Percentiles rank a stretch among this genome's conserved stretches.
These are phyloP conservation scores for Diploscapter pachys DNA, from an alignment of 1,140 invertebrate genomes.

Conservation along the genomic window DNA sequence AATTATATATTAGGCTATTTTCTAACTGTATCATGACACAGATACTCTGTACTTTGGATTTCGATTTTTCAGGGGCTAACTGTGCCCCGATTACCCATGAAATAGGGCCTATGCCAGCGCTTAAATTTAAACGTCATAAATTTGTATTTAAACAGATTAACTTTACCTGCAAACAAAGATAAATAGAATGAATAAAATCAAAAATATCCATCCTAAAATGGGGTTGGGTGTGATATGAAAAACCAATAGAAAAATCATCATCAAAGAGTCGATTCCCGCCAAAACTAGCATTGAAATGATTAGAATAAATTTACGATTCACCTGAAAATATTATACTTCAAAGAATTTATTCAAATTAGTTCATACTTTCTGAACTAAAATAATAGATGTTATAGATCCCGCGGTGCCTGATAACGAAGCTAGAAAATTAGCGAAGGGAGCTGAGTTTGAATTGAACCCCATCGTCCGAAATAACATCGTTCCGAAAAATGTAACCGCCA, in stretches of 20 bases:
- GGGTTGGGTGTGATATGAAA: conserved; percentile 4
- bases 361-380: neutral
- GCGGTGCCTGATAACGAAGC: conserved; percentile 31
- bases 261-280: conserved; percentile 26
- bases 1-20: neutral
- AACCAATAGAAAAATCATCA: conserved; percentile 38
- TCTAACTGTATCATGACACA: conserved; percentile 27
- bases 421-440: conserved; percentile 29
- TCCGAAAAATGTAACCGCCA: conserved; percentile 36
- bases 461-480: conserved; percentile 22
- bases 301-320: neutral
- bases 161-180: conserved; percentile 31
- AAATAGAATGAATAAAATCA: conserved; percentile 34
- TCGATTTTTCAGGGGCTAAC: conserved; percentile 10
- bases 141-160: too few species aligned
- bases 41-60: conserved; percentile 29
- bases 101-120: conserved; percentile 32
- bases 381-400: conserved; percentile 16
- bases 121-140: too few species aligned
- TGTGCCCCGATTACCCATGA: conserved; percentile 38
- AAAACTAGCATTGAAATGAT: conserved; percentile 19
- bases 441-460: conserved; percentile 27
- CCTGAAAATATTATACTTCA: neutral
- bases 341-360: neutral
- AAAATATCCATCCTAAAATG: conserved; percentile 29